Conservation (phyloP, 2,888 invertebrate species). For the Himalopsyche kuldschensis region DNA sequence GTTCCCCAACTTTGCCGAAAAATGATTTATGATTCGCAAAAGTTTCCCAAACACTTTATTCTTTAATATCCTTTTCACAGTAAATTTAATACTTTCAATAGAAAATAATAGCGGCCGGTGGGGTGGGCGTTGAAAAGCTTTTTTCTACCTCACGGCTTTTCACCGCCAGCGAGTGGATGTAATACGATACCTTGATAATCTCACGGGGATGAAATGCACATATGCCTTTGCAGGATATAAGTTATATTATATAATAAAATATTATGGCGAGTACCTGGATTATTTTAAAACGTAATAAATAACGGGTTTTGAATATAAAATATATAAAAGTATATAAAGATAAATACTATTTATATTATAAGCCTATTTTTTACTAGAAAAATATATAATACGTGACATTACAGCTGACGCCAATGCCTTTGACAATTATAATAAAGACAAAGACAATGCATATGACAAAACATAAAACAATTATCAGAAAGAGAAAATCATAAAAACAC, state of each 20-base stretch:
- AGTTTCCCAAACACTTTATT: constrained; percentile 28
- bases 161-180: not conserved
- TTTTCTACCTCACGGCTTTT: not conserved
- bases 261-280: not conserved
- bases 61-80: constrained; percentile 35
- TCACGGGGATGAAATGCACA: not conserved
- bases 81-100: constrained; percentile 35
- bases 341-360: too few relatives aligned
- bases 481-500: too few relatives aligned
- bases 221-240: not conserved
- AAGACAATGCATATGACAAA: too few relatives aligned
- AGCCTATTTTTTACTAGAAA: too few relatives aligned
- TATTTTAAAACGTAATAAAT: not conserved
- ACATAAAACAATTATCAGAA: too few relatives aligned
- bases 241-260: too few relatives aligned
- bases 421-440: too few relatives aligned
- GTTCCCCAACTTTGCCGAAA: not conserved
- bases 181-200: not conserved
- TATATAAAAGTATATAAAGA: not conserved
- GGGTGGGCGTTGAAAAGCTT: not conserved
- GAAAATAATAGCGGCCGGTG: constrained; percentile 14
- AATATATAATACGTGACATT: too few relatives aligned
- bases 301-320: not conserved
- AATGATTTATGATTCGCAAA: constrained; percentile 22
- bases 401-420: too few relatives aligned